phyloP scores from a whole-genome alignment of 2,888 invertebrate species.

The Zonitis immaculata region DNA sequence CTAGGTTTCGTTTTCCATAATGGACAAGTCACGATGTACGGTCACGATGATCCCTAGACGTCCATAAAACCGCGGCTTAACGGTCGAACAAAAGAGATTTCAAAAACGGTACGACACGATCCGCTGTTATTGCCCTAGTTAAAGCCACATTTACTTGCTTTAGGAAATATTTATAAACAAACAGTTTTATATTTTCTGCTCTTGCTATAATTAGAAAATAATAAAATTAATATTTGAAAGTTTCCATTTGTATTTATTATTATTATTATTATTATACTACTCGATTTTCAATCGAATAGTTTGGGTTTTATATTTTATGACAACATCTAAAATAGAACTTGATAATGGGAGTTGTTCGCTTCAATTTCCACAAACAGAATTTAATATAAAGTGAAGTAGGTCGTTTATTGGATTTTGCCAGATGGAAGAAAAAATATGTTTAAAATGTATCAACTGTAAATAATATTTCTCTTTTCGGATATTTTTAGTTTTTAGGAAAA shows the following conservation, averaged over 20 bases:
- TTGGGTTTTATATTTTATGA: background rate
- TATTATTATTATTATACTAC: background rate
- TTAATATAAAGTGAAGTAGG: background rate
- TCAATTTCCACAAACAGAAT: background rate
- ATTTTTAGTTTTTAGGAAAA: background rate
- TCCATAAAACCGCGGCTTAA: constrained; percentile 23
- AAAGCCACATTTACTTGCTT: background rate
- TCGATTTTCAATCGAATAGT: background rate
- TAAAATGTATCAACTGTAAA: no score
- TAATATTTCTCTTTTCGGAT: background rate
- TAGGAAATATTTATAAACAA: background rate
- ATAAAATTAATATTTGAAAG: background rate
- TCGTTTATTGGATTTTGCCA: background rate
- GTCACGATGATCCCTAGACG: constrained; percentile 21
- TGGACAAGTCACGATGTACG: constrained; percentile 20
- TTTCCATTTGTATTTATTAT: background rate
- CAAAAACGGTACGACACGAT: constrained; percentile 20
- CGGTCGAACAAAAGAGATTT: constrained; percentile 20
- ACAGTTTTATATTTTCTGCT: no score
- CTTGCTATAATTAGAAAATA: background rate
- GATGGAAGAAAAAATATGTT: background rate
- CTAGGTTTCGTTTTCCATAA: constrained; percentile 6
- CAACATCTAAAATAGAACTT: background rate
- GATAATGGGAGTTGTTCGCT: background rate
- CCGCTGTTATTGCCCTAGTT: constrained; percentile 17